Percentiles rank a stretch among this genome's conserved stretches.
phyloP scores from a whole-genome alignment of 2,888 invertebrate genomes.

The Pristionchus exspectatus region DNA sequence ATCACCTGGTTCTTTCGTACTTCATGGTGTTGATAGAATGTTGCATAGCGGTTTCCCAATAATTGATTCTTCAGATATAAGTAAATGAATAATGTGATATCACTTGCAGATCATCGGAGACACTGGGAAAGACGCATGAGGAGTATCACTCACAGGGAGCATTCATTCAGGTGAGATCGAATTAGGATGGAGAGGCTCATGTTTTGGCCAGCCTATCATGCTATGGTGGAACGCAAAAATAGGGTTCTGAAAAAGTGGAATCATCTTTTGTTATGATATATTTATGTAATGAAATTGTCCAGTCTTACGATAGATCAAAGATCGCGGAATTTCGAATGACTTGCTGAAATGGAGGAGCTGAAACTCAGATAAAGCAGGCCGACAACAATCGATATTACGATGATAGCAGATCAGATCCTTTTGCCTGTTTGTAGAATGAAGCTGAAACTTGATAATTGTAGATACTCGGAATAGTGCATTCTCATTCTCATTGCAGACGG shows the following conservation, averaged over 20 bases:
- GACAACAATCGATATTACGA: no score
- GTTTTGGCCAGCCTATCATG: constrained; percentile 46
- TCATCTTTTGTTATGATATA: no score
- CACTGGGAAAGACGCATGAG: constrained; percentile 73
- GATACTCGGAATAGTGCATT: constrained; percentile 79
- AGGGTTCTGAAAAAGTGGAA: no score
- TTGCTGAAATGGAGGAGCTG: no score
- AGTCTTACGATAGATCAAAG: no score
- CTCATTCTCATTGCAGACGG: constrained; percentile 83
- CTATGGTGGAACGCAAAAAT: background rate
- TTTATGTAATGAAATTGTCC: no score
- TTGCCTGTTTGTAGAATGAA: background rate
- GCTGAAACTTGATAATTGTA: background rate
- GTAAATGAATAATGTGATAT: background rate
- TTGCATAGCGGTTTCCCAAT: background rate
- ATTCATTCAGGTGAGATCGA: constrained; percentile 61
- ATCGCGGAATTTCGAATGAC: no score
- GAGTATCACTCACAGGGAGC: constrained; percentile 69
- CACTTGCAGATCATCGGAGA: constrained; percentile 82
- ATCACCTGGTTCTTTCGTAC: background rate
- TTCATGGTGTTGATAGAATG: background rate
- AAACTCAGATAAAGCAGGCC: no score
- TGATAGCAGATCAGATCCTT: no score
- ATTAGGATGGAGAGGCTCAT: constrained; percentile 60
- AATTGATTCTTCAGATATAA: background rate